phyloP scores from a whole-genome alignment of 2,113 vertebrate species.

The Ceyx margarethae region DNA sequence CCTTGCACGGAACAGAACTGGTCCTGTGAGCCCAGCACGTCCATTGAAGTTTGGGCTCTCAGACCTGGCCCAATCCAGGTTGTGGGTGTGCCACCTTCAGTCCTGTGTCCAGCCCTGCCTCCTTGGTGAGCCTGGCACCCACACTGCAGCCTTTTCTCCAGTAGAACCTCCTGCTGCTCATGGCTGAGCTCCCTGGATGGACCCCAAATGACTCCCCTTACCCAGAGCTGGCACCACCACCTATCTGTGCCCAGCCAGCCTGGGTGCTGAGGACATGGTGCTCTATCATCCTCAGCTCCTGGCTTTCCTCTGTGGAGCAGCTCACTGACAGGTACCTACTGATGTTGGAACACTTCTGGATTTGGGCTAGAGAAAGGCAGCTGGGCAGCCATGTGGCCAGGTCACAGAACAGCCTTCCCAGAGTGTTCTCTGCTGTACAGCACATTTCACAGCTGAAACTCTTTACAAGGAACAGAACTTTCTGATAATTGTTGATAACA shows the following conservation, averaged over 20 bases:
- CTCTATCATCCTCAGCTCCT: neutral
- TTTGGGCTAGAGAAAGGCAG: neutral
- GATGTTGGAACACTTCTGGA: neutral
- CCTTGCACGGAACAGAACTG: neutral
- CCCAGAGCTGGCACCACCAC: neutral
- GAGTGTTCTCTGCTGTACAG: neutral
- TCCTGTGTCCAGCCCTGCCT: neutral
- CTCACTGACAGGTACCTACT: neutral
- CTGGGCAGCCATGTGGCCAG: neutral
- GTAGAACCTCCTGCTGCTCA: neutral
- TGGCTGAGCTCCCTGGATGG: neutral
- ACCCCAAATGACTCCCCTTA: neutral
- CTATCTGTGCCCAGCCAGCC: neutral
- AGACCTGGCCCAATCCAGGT: neutral
- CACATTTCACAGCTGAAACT: neutral
- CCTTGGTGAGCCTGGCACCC: neutral
- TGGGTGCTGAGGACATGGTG: neutral
- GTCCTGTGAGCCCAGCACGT: neutral
- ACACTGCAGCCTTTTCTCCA: neutral
- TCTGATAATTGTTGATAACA: neutral
- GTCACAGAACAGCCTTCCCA: neutral
- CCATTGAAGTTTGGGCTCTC: neutral
- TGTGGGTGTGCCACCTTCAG: neutral
- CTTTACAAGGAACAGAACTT: neutral
- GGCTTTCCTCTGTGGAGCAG: neutral